Evolutionary conservation across 2,797 vertebrate genomes (phyloP), one percentile per base, ranked within the genome.

Genomic region (Sebastes glaucus): DNA sequence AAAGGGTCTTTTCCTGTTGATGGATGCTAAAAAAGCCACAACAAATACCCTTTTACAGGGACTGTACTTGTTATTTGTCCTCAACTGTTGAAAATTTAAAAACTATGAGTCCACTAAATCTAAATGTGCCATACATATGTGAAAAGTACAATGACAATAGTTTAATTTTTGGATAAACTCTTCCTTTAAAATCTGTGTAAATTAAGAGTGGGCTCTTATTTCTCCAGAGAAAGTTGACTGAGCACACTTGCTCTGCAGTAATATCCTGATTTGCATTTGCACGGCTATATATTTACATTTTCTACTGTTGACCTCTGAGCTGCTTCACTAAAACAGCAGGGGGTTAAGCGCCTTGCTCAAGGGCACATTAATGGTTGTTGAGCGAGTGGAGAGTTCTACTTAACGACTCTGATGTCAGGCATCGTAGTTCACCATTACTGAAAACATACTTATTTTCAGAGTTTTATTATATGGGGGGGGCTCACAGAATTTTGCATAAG

Each of bases 301-400:
- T 76, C 38, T 27, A 63, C 33, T 23, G 14, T 23, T 71, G 71
- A 62, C 71, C 62, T 52, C 56, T 71, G 66, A 77, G 70, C 69
- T 56, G 66, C 75, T 63, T 65, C 57, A 22, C 65, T 75, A 28
- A 69, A 80, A 60, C 83, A 86, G 77, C 38, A 18, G 79, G 83
- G 73, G 76, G 82, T 68, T 74, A 85, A 87, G 80, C 78, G 74
- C 67, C 23, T 79, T 85, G 85, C 84, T 84, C 72, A 72, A 71
- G 74, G 75, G 67, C 79, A 73, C 78, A 64, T 81, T 80, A 65
- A 86, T 86, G 30, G 11, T 49, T 73, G 77, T 53, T 61, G 46
- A 68, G 55, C 32, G 70, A 74, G 46, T 23, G 20, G n/a, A 72
- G 63, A 42, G 33, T 56, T 49, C 57, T 30, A 38, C 25, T 77